Evolutionary conservation across 2,888 invertebrate genomes (phyloP).

Genomic region (Quadroppia sp.): DNA sequence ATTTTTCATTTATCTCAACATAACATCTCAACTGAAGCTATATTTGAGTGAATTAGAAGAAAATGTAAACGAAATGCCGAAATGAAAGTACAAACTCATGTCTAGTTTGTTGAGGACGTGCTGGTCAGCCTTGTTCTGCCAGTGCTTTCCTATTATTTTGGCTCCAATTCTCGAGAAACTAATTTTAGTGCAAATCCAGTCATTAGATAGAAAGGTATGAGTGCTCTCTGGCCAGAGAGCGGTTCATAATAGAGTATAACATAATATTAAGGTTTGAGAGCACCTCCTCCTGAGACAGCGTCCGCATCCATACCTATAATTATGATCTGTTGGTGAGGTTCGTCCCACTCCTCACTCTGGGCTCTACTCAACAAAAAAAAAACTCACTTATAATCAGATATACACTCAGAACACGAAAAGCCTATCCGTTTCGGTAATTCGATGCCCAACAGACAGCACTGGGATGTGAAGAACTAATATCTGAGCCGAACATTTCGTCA

Average conservation of each 20-base stretch:
- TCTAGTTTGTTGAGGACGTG: not conserved
- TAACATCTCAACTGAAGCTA: not conserved
- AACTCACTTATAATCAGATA: not conserved
- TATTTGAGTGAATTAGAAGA: not conserved
- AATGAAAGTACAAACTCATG: not conserved
- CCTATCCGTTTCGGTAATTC: conserved; percentile 22
- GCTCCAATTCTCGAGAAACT: not conserved
- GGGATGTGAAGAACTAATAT: not conserved
- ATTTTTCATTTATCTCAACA: not conserved
- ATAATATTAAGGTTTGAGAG: conserved; percentile 1
- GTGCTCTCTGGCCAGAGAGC: conserved; percentile 11
- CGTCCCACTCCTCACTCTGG: conserved; percentile 10
- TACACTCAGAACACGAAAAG: not conserved
- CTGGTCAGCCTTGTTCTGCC: too few relatives aligned
- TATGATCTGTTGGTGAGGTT: conserved; percentile 27
- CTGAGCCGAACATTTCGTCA: conserved; percentile 23
- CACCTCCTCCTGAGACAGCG: conserved; percentile 30
- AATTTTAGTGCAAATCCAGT: conserved; percentile 7
- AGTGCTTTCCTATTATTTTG: not conserved
- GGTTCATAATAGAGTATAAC: not conserved
- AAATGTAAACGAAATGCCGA: not conserved
- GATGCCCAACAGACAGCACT: not conserved
- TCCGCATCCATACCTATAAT: conserved; percentile 24
- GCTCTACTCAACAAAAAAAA: not conserved
- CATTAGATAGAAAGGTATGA: not conserved